Percentiles rank a stretch among this genome's conserved stretches.
phyloP scores from a whole-genome alignment of 2,113 vertebrate genomes.

The Vombatus ursinus region DNA sequence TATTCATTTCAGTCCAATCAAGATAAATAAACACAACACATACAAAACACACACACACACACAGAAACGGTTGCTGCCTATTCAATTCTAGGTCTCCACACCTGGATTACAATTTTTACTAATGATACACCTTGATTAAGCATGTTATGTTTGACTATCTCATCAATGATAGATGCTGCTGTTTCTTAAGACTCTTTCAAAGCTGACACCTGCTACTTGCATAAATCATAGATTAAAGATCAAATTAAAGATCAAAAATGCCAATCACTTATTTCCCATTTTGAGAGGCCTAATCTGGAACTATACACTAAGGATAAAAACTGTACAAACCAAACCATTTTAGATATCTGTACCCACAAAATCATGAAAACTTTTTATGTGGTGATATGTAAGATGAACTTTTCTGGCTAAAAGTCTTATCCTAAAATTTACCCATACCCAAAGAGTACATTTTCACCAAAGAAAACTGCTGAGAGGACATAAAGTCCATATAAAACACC shows the following conservation, averaged over 20 bases:
- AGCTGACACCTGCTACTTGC: background rate
- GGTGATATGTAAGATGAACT: constrained; percentile 18
- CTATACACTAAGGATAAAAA: constrained; percentile 21
- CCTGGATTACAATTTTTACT: background rate
- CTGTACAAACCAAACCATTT: background rate
- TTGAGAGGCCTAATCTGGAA: constrained; percentile 29
- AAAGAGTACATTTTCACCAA: constrained; percentile 31
- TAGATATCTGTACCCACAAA: background rate
- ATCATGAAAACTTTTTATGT: background rate
- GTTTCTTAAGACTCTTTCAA: constrained; percentile 6
- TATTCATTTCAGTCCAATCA: too few species aligned
- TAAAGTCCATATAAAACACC: constrained; percentile 21
- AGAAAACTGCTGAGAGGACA: constrained; percentile 22
- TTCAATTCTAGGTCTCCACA: background rate
- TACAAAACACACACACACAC: background rate
- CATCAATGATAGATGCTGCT: background rate
- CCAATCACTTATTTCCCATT: background rate
- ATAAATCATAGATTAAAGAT: constrained; percentile 22
- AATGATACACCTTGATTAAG: background rate
- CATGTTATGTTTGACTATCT: background rate
- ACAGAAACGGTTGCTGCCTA: background rate
- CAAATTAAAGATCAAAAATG: constrained; percentile 34
- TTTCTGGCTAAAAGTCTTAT: constrained; percentile 1
- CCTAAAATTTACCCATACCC: background rate
- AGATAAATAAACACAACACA: too few species aligned